Conservation (phyloP, 2,797 vertebrate genomes). For the Falco biarmicus region DNA sequence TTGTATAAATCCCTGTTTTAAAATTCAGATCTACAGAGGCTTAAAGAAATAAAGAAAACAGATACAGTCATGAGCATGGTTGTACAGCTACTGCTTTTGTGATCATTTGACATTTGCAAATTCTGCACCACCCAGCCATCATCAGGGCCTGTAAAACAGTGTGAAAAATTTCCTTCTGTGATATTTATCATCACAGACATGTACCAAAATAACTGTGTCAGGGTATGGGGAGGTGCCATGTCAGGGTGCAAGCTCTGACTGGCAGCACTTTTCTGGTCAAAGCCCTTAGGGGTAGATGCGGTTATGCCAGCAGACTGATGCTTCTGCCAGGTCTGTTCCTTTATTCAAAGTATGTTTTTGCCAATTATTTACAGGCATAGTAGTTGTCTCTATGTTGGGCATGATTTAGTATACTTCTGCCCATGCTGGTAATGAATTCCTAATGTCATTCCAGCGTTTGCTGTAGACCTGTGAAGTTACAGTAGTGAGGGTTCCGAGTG, state of each 20-base stretch:
- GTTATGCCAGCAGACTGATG: background rate
- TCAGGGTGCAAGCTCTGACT: background rate
- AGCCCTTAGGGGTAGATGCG: background rate
- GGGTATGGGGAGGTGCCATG: background rate
- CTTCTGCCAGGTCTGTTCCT: background rate
- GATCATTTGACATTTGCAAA: background rate
- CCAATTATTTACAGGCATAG: background rate
- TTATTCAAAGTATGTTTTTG: background rate
- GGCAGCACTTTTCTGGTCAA: background rate
- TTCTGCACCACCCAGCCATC: background rate
- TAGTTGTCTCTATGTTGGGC: background rate
- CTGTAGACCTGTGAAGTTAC: background rate
- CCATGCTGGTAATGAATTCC: background rate
- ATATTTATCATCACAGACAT: background rate
- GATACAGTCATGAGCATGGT: background rate
- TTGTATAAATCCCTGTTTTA: slow-evolving; percentile 13
- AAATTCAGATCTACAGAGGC: background rate
- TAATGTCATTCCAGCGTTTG: background rate
- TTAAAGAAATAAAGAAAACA: background rate
- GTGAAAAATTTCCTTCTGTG: background rate
- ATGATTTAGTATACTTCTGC: background rate
- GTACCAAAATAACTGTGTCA: background rate
- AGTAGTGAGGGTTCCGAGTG: background rate
- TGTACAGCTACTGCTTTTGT: background rate
- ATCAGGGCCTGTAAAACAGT: background rate